phyloP scores from a whole-genome alignment of 2,797 vertebrate species.

The Clarias pachynema region DNA sequence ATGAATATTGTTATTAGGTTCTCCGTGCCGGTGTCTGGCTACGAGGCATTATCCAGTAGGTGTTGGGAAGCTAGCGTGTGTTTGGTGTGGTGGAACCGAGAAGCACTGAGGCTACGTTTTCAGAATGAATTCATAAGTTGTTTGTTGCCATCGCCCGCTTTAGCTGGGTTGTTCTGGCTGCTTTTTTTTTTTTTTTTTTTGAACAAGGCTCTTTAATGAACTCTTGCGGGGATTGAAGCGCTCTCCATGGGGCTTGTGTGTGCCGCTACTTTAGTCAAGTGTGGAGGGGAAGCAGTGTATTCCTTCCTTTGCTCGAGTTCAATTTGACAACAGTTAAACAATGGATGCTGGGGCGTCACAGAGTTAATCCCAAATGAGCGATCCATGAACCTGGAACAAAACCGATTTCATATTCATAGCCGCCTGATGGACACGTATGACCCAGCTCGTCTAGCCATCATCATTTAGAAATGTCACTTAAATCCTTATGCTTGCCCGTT shows the following conservation, averaged over 20 bases:
- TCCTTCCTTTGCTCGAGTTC: constrained; percentile 9
- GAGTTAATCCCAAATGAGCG: not conserved
- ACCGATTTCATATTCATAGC: not conserved
- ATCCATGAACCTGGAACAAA: not conserved
- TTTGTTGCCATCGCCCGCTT: constrained; percentile 43
- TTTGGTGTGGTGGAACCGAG: constrained; percentile 16
- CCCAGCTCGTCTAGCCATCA: too few relatives aligned
- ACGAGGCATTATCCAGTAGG: not conserved
- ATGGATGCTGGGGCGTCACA: not conserved
- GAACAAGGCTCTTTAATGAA: constrained; percentile 66
- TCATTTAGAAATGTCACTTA: too few relatives aligned
- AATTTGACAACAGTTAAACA: not conserved
- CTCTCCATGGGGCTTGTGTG: constrained; percentile 59
- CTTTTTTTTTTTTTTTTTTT: constrained; percentile 31
- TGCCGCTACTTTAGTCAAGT: constrained; percentile 26
- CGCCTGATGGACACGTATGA: too few relatives aligned
- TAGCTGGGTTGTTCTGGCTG: constrained; percentile 35
- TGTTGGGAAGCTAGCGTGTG: constrained; percentile 10
- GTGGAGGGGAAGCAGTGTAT: constrained; percentile 13
- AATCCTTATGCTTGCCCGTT: too few relatives aligned
- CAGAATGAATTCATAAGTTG: constrained; percentile 31
- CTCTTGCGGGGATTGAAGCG: constrained; percentile 62
- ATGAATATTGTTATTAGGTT: constrained; percentile 18
- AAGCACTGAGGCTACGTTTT: constrained; percentile 17
- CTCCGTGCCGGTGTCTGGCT: not conserved